Conservation (phyloP, 2,888 invertebrate species). For the Drosophila macrothrix region DNA sequence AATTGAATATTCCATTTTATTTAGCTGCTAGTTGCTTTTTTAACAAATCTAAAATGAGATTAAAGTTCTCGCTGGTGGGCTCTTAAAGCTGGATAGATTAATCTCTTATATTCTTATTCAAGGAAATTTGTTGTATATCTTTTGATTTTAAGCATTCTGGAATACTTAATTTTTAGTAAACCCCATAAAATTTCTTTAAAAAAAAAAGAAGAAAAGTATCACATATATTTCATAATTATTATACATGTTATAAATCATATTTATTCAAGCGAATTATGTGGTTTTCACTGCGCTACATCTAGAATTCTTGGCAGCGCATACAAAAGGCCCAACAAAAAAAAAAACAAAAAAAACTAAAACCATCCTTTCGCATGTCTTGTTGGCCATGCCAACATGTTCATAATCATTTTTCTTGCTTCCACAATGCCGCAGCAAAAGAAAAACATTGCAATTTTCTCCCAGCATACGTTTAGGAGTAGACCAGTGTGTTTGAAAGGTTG, state of each 20-base stretch:
- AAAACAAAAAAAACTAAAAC: too few relatives aligned
- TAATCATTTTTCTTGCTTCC: conserved; percentile 72
- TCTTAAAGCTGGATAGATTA: not conserved
- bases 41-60: not conserved
- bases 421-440: conserved; percentile 27
- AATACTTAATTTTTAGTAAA: not conserved
- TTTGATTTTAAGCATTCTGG: not conserved
- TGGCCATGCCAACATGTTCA: conserved; percentile 53
- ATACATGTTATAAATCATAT: not conserved
- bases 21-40: not conserved
- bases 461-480: conserved; percentile 53
- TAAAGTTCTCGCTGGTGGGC: not conserved
- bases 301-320: conserved; percentile 27
- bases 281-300: not conserved
- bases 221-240: not conserved
- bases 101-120: not conserved
- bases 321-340: conserved; percentile 1
- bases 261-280: not conserved
- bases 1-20: not conserved
- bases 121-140: not conserved
- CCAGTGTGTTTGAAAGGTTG: conserved; percentile 4
- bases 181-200: not conserved
- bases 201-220: not conserved
- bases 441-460: conserved; percentile 52
- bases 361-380: conserved; percentile 25